Conservation (phyloP, 2,797 vertebrate genomes). For the Pangasius djambal region DNA sequence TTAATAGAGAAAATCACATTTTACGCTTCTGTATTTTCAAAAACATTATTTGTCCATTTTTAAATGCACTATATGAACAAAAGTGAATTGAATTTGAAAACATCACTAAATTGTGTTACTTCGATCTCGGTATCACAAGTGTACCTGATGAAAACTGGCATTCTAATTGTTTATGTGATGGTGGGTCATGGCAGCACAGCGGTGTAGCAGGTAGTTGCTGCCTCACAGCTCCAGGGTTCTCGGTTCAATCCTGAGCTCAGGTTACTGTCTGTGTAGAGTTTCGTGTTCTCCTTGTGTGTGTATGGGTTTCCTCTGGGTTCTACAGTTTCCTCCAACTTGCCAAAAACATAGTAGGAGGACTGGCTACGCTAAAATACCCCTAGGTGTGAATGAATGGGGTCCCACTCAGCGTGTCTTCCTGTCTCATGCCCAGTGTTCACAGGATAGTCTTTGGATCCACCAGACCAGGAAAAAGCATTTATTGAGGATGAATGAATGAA, state of each 20-base stretch:
- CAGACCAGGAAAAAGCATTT: slow-evolving; percentile 9
- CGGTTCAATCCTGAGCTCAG: background rate
- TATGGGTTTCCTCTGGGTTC: background rate
- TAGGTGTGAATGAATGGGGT: background rate
- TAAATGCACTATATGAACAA: background rate
- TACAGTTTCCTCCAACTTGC: background rate
- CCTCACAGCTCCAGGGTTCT: background rate
- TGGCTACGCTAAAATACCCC: background rate
- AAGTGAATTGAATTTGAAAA: no score
- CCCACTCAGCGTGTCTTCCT: background rate
- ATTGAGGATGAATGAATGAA: background rate
- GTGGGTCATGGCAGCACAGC: background rate
- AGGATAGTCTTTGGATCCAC: background rate
- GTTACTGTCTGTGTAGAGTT: background rate
- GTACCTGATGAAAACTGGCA: background rate
- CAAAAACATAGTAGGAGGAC: background rate
- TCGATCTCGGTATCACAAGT: background rate
- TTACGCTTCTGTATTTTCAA: background rate
- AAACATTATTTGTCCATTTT: background rate
- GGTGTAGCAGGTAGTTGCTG: background rate
- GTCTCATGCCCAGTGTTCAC: background rate
- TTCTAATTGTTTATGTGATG: background rate
- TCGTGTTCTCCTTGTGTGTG: background rate
- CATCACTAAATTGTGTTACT: background rate
- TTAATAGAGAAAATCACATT: background rate